Base-by-base conservation (phyloP, 1,140 invertebrate genomes). In the Chionoecetes opilio region DNA sequence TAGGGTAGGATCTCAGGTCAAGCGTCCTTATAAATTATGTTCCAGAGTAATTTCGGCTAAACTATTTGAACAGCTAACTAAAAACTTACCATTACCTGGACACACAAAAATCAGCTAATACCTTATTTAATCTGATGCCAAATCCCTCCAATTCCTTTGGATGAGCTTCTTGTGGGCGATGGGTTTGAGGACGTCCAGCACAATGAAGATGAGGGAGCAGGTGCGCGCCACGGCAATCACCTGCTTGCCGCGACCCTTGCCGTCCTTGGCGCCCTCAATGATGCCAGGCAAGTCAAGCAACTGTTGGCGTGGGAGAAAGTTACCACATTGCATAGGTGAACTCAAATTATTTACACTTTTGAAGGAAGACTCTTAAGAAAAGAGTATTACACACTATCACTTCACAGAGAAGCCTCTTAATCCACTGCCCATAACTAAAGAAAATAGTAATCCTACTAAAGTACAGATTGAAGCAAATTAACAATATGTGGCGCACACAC, bases 191-290 rank as follows among this genome's bases (percentile, higher is more conserved):
- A 99, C 99, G 97, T 99, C 99, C 34, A 99, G 97, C 0, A 99
- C 99, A 97, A 99, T 99, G 97, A 99, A 99, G 96, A 99, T 99
- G 0, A 99, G 97, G 97, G 99, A 99, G 97, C 99, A 99, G 0
- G 99, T 99, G 95, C 99, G 97, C 0, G 99, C 99, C 0, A 99
- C 99, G 37, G 99, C 99, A 97, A 99, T 99, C 6, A 99, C 99
- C 97, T 99, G 99, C 96, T 99, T 98, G 98, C 99, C 99, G 97
- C 99, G 97, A 97, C 99, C 99, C 97, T 99, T 99, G 75, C 99
- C 99, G 97, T 99, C 99, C 97, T 99, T 99, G n/a, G 99, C 99
- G 96, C 99, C 99, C 97, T 99, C 99, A 97, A 99, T 99, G 97
- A 99, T 99, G 97, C 99, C 99, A 95, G 99, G 99, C 95, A 99